Evolutionary conservation across 2,888 invertebrate genomes (phyloP).

Genomic region (Stegophylla sp.): DNA sequence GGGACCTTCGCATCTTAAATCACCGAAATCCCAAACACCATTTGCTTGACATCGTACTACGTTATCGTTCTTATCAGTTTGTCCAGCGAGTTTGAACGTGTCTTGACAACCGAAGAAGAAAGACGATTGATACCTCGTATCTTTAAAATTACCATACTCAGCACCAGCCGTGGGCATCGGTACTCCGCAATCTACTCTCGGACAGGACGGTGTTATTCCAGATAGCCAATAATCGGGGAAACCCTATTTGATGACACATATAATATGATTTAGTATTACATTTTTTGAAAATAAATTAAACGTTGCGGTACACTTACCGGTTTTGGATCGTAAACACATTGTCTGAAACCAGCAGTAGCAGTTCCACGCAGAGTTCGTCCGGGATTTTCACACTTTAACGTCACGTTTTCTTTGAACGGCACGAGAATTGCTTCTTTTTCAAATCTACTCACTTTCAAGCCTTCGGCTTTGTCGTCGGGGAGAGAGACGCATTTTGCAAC

Average conservation of each 20-base stretch:
- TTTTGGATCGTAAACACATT: constrained; percentile 95
- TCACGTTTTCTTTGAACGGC: constrained; percentile 89
- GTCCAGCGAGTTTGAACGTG: constrained; percentile 86
- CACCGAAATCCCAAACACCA: constrained; percentile 97
- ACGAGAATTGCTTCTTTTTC: constrained; percentile 84
- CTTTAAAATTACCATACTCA: constrained; percentile 85
- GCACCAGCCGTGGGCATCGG: constrained; percentile 92
- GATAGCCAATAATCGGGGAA: constrained; percentile 90
- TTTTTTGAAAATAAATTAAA: not conserved
- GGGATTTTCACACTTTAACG: constrained; percentile 78
- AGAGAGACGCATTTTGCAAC: constrained; percentile 90
- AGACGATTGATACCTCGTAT: constrained; percentile 89
- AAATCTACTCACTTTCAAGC: constrained; percentile 77
- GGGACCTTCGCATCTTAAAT: constrained; percentile 93
- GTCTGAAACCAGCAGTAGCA: constrained; percentile 83
- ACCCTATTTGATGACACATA: constrained; percentile 67
- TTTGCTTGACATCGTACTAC: constrained; percentile 90
- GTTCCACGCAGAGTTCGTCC: constrained; percentile 83
- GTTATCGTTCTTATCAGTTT: constrained; percentile 89
- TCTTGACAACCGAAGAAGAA: constrained; percentile 96
- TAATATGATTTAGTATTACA: too few species aligned
- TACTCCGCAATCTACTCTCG: constrained; percentile 87
- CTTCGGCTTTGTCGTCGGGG: constrained; percentile 87
- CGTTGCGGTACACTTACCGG: constrained; percentile 67
- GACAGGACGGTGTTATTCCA: constrained; percentile 84